phyloP scores from a whole-genome alignment of 1,140 invertebrate species.

The Tetragonula clypearis region DNA sequence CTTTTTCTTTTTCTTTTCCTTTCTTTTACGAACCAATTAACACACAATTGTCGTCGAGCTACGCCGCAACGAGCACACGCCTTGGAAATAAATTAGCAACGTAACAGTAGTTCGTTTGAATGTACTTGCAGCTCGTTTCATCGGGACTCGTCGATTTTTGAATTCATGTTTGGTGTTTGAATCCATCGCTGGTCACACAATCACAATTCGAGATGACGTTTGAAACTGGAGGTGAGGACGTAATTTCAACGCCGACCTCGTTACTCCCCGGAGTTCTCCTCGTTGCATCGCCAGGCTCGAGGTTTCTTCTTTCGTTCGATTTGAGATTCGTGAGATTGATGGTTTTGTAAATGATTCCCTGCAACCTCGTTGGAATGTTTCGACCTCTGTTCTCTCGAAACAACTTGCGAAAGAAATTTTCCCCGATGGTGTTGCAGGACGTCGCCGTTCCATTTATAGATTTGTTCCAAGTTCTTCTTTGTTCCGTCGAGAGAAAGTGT shows the following conservation, averaged over 20 bases:
- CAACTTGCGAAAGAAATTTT: not conserved
- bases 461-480: not conserved
- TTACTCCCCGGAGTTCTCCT: not conserved
- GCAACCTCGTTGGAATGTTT: not conserved
- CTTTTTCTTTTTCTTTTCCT: not conserved
- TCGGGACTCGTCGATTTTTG: too few species aligned
- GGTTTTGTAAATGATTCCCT: not conserved
- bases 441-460: not conserved
- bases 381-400: not conserved
- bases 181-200: not conserved
- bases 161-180: not conserved
- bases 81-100: not conserved
- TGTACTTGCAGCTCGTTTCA: constrained; percentile 8
- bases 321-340: not conserved
- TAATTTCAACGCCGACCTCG: not conserved
- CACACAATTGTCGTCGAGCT: constrained; percentile 26
- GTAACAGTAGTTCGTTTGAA: not conserved
- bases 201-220: not conserved
- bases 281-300: not conserved
- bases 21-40: constrained; percentile 29
- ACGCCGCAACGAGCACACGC: not conserved
- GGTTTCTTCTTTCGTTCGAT: not conserved
- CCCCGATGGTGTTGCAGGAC: too few species aligned
- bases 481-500: constrained; percentile 17
- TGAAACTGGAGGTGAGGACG: not conserved